Evolutionary conservation across 2,113 vertebrate species (phyloP), one percentile per base, ranked within the genome.

Genomic region (Siniperca knerii): DNA sequence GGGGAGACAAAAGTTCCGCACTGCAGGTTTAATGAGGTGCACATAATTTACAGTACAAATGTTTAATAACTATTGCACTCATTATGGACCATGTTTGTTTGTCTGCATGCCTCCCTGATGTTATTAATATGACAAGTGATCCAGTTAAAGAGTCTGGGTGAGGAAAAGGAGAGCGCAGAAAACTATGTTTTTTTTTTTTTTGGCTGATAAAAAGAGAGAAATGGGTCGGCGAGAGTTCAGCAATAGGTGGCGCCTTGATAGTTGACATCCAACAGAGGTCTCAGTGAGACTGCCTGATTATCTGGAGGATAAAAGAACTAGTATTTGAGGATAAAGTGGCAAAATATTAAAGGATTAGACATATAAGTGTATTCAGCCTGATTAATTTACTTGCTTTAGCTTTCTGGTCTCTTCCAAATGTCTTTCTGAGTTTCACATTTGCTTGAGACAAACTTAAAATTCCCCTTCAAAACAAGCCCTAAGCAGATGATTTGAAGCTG

Each of bases 51-150:
- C 83, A 66, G 57, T 48, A 65, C 46, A 79, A 83, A 89, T 85
- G 81, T 89, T 92, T 88, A 89, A 83, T 88, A 89, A 84, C 68
- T 74, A 57, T 69, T 79, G 68, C 73, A 21, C 29, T 89, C 81
- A 82, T 89, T 88, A 85, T 10, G 57, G 50, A 18, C 29, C 25
- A 0, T 71, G 75, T 84, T 87, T 90, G 85, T 89, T 79, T 89
- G 89, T 77, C 83, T 79, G 79, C 67, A 73, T 55, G 65, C 37
- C 25, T 67, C 65, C 66, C 75, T 79, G 60, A 89, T 79, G 57
- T 73, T 75, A 92, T 90, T 89, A 90, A 78, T 84, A 65, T 87
- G 87, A 89, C 85, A 88, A 88, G 52, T 55, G 79, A 92, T 88
- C 54, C 76, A 85, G 88, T 89, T 87, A 80, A 64, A 88, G 64